Evolutionary conservation across 1,140 invertebrate genomes (phyloP).

Genomic region (Pseudomyrmex dendroicus): DNA sequence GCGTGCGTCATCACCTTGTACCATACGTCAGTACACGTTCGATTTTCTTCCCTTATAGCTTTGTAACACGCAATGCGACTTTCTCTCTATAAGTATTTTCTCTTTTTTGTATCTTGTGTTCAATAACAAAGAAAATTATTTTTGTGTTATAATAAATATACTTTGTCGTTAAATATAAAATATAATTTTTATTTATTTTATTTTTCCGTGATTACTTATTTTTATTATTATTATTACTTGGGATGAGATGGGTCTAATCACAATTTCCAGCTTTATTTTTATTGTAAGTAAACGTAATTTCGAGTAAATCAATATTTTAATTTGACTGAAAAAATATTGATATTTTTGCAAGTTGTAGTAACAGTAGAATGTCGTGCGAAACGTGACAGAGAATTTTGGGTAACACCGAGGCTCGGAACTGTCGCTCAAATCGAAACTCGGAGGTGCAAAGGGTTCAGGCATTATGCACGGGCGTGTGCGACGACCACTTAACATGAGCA

Average conservation of each 20-base stretch:
- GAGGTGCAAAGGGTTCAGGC: constrained; percentile 28
- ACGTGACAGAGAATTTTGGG: background rate
- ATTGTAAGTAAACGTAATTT: background rate
- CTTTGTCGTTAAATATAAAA: constrained; percentile 2
- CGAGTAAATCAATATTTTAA: background rate
- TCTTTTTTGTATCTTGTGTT: background rate
- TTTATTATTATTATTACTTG: background rate
- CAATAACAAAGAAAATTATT: background rate
- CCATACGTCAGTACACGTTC: background rate
- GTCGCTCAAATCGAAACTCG: constrained; percentile 29
- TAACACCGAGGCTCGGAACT: constrained; percentile 28
- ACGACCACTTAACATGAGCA: constrained; percentile 72
- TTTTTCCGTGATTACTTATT: background rate
- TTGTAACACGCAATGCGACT: constrained; percentile 11
- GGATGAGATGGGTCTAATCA: background rate
- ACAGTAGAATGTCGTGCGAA: background rate
- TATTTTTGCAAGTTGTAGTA: background rate
- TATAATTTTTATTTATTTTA: background rate
- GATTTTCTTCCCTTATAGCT: constrained; percentile 6
- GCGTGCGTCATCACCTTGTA: constrained; percentile 10
- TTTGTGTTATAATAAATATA: background rate
- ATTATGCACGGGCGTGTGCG: constrained; percentile 75
- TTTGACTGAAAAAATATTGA: background rate
- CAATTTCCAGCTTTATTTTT: background rate
- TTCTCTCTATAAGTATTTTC: background rate